Percentiles rank a stretch among this genome's conserved stretches.
phyloP scores from a whole-genome alignment of 2,888 invertebrate species.

The Apamea sordens region DNA sequence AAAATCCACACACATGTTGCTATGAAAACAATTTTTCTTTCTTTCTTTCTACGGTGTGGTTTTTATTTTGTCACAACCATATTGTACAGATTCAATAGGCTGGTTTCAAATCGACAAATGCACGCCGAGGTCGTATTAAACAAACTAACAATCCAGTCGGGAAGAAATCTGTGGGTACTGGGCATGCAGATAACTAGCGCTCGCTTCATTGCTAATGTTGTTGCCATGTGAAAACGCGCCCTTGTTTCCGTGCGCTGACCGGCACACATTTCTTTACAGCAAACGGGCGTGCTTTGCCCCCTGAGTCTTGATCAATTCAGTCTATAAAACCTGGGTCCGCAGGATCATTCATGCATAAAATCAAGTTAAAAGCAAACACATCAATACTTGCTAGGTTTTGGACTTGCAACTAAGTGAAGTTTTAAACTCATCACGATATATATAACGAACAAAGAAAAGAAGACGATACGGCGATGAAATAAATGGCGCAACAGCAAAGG shows the following conservation, averaged over 20 bases:
- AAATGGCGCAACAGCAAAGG: background rate
- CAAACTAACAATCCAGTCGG: too few species aligned
- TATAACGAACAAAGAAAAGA: background rate
- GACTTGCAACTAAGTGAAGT: background rate
- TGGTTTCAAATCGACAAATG: background rate
- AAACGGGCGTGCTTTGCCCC: too few species aligned
- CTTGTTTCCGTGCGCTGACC: background rate
- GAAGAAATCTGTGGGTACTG: background rate
- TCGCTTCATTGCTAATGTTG: background rate
- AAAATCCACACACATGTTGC: too few species aligned
- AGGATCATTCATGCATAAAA: background rate
- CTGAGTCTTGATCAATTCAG: background rate
- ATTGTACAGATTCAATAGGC: background rate
- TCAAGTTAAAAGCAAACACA: background rate
- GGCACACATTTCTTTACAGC: too few species aligned
- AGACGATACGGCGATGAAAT: background rate
- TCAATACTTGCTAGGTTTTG: background rate
- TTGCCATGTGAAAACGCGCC: background rate
- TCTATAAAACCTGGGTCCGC: background rate
- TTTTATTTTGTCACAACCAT: background rate
- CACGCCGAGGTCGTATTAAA: background rate
- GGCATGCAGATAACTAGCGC: background rate
- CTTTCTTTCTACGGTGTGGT: too few species aligned
- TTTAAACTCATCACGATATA: background rate
- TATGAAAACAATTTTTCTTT: too few species aligned